These are phyloP conservation scores for Gobio occitaniae DNA, from an alignment of 2,797 vertebrate species.

Conservation along the genomic window DNA sequence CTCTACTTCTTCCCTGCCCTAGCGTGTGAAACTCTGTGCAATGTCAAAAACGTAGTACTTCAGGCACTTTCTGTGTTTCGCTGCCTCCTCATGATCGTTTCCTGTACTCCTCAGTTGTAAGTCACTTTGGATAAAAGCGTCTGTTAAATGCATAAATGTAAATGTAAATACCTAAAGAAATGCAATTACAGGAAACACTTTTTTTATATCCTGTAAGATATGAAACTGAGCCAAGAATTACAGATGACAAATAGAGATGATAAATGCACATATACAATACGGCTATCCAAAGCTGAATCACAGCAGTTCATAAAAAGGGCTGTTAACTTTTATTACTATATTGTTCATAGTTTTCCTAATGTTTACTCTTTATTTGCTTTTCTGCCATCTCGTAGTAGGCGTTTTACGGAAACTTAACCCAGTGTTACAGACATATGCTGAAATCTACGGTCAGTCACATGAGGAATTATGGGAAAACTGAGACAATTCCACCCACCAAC, in stretches of 20 bases:
- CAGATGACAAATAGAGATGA: background rate
- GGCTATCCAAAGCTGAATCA: slow-evolving; percentile 23
- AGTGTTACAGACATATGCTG: slow-evolving; percentile 7
- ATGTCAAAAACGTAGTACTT: too few species aligned
- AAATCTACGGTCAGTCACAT: slow-evolving; percentile 14
- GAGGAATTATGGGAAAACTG: background rate
- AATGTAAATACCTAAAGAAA: background rate
- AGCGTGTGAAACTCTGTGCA: too few species aligned
- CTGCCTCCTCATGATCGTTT: too few species aligned
- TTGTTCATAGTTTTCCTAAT: slow-evolving; percentile 11
- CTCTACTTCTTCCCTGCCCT: too few species aligned
- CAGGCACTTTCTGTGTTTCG: too few species aligned
- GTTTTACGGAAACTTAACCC: slow-evolving; percentile 45
- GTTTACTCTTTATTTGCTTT: background rate
- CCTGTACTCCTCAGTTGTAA: too few species aligned
- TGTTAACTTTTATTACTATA: slow-evolving; percentile 31
- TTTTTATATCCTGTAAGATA: background rate
- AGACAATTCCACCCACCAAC: background rate
- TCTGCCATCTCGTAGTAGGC: slow-evolving; percentile 14
- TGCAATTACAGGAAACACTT: background rate
- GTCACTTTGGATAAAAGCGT: too few species aligned
- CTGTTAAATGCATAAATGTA: too few species aligned
- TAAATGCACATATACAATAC: slow-evolving; percentile 7
- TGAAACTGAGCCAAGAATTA: background rate
- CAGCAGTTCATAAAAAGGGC: slow-evolving; percentile 21